phyloP scores from a whole-genome alignment of 2,888 invertebrate species.

The Bhutanitis thaidina region DNA sequence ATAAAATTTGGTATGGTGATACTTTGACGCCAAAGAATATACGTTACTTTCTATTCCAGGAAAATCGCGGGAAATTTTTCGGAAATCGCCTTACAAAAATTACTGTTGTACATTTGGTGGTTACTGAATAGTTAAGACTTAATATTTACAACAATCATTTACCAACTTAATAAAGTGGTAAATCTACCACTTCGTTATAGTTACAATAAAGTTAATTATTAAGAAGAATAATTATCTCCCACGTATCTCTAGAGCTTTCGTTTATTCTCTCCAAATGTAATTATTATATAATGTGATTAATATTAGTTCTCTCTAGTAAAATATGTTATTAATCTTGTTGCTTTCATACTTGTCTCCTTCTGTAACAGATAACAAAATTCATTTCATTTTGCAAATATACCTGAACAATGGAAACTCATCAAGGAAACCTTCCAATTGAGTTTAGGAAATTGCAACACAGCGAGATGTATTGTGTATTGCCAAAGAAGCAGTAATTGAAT shows the following conservation, averaged over 20 bases:
- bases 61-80: too few species aligned
- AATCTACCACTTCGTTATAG: conserved; percentile 7
- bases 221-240: conserved; percentile 16
- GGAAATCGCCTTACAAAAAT: too few species aligned
- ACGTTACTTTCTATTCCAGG: too few species aligned
- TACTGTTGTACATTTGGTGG: too few species aligned
- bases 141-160: too few species aligned
- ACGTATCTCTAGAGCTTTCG: conserved; percentile 12
- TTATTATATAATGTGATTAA: conserved; percentile 15
- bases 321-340: conserved; percentile 6
- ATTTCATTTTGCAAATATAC: conserved; percentile 7
- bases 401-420: not conserved
- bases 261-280: conserved; percentile 15
- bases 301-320: conserved; percentile 8
- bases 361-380: conserved; percentile 6
- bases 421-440: not conserved
- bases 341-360: conserved; percentile 5
- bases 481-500: too few species aligned
- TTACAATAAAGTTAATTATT: conserved; percentile 13
- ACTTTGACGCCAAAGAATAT: too few species aligned
- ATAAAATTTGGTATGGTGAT: too few species aligned
- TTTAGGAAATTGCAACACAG: too few species aligned
- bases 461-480: too few species aligned
- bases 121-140: too few species aligned
- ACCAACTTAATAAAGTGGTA: not conserved